phyloP scores from a whole-genome alignment of 1,140 invertebrate genomes.

The Scaptomyza pallida region DNA sequence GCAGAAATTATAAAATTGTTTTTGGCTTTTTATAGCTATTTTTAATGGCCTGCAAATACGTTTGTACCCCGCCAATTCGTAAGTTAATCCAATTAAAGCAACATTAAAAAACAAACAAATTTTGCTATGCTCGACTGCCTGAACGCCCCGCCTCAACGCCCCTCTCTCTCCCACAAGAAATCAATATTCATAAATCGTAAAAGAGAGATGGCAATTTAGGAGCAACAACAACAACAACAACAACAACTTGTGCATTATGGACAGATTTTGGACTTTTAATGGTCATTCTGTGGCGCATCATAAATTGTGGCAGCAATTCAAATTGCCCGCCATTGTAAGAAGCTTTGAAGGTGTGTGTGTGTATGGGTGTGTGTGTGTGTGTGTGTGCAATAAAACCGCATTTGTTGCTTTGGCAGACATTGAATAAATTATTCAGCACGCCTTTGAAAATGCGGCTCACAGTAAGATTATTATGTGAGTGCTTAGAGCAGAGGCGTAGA shows the following conservation, averaged over 20 bases:
- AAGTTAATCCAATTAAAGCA: constrained; percentile 47
- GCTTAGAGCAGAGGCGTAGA: neutral
- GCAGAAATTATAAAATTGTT: neutral
- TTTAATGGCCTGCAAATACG: neutral
- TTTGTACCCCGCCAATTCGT: neutral
- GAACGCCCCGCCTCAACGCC: neutral
- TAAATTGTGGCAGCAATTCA: constrained; percentile 70
- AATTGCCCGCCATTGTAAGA: constrained; percentile 53
- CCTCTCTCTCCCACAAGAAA: too few relatives aligned
- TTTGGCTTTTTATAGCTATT: neutral
- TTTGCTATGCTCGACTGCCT: constrained; percentile 23
- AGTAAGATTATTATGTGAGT: constrained; percentile 64
- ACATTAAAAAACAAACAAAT: constrained; percentile 50
- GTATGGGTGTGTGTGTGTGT: constrained; percentile 9
- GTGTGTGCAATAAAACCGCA: constrained; percentile 68
- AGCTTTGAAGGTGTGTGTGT: constrained; percentile 4
- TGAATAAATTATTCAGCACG: constrained; percentile 79
- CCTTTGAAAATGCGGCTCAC: constrained; percentile 65
- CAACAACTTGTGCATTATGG: constrained; percentile 24
- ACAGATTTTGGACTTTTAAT: constrained; percentile 61
- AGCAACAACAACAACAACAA: constrained; percentile 28
- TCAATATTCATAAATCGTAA: constrained; percentile 79
- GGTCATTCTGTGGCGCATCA: constrained; percentile 71
- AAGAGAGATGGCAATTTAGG: constrained; percentile 47
- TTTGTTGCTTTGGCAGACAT: constrained; percentile 68